Percentiles rank a stretch among this genome's conserved stretches.
Conservation (phyloP, 2,888 invertebrate genomes). For the Gibbula magus region DNA sequence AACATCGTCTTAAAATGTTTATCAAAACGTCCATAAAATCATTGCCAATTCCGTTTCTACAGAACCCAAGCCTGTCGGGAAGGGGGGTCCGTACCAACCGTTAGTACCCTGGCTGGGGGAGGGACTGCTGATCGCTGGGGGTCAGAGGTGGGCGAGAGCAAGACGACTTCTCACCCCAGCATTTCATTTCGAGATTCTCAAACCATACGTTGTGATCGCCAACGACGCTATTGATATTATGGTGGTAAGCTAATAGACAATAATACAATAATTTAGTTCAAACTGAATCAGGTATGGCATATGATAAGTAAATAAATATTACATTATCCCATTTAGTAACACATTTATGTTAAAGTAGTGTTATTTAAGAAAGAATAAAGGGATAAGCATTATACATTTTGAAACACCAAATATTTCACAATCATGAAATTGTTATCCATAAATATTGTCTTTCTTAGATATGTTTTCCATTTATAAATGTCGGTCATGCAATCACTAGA, state of each 20-base stretch:
- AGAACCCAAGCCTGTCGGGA: background rate
- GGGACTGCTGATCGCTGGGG: constrained; percentile 53
- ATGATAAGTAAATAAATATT: background rate
- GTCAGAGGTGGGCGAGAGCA: constrained; percentile 51
- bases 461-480: too few relatives aligned
- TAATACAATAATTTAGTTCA: background rate
- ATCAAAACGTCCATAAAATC: too few relatives aligned
- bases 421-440: too few relatives aligned
- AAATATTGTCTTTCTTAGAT: too few relatives aligned
- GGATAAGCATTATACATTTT: too few relatives aligned
- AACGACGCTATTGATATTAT: constrained; percentile 39
- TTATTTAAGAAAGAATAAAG: too few relatives aligned
- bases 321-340: background rate
- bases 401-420: too few relatives aligned
- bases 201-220: constrained; percentile 47
- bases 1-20: too few relatives aligned
- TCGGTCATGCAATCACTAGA: too few relatives aligned
- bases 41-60: too few relatives aligned
- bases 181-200: constrained; percentile 58
- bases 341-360: too few relatives aligned
- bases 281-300: background rate
- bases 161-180: constrained; percentile 58
- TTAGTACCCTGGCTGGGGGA: constrained; percentile 56
- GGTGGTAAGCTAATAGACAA: background rate
- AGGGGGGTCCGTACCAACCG: constrained; percentile 35